Percentiles rank a stretch among this genome's conserved stretches.
These are phyloP conservation scores for Chaetophractus vellerosus DNA, from an alignment of 2,797 vertebrate genomes.

Conservation along the genomic window DNA sequence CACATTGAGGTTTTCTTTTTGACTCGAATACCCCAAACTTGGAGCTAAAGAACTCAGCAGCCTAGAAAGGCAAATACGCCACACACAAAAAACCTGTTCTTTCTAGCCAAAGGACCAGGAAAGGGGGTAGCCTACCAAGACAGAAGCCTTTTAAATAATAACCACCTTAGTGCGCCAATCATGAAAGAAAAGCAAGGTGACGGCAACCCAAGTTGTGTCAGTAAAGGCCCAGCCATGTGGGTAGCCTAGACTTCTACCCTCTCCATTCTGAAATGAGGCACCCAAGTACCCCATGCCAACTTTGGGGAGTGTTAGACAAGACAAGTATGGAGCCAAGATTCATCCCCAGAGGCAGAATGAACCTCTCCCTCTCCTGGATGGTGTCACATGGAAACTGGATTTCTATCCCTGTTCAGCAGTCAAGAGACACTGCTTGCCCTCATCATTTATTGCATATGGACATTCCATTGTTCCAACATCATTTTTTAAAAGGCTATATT, in stretches of 20 bases:
- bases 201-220: not conserved
- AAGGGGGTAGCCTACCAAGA: not conserved
- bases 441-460: no score
- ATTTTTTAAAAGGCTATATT: no score
- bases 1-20: not conserved
- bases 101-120: not conserved
- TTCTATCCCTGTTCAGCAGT: no score
- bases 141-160: not conserved
- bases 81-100: no score
- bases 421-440: not conserved
- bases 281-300: not conserved
- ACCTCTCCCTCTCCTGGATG: not conserved
- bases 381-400: rapidly evolving
- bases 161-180: not conserved
- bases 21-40: not conserved
- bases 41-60: not conserved
- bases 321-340: not conserved
- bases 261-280: not conserved
- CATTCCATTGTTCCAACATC: no score
- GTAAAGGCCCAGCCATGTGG: not conserved
- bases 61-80: not conserved
- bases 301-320: not conserved
- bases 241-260: not conserved
- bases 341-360: not conserved
- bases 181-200: not conserved